Base-by-base conservation (phyloP, 2,797 vertebrate genomes). In the Sebastes vulpes region DNA sequence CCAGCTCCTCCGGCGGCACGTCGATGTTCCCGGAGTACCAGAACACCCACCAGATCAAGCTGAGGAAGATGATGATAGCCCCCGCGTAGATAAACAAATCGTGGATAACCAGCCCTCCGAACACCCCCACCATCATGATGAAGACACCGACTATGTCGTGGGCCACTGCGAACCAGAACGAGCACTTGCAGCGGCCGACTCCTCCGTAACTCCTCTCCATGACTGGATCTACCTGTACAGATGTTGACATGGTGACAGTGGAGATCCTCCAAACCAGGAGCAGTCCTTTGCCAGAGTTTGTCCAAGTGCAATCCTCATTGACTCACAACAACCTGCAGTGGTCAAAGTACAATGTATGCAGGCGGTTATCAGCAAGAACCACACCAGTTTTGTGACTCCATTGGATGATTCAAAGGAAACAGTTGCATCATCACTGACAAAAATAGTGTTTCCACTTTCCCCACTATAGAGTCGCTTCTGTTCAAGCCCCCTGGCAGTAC, bases 11-110 rank as follows among this genome's bases (percentile, higher is more conserved):
- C 0, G 88, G 93, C 0, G 96, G 96, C 72, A 98, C 96, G n/a
- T 98, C 97, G 23, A 98, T 96, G 95, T 99, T 99, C 54, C 97
- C 97, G 0, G 96, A 95, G 95, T 97, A 98, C 98, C 98, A 99
- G 94, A 98, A 98, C 72, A 99, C 95, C 98, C 98, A 99, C 97
- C 98, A 98, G 84, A 99, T 95, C 48, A 99, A 95, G 91, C 98
- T 98, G 86, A 98, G 81, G 93, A 99, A 98, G 91, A 98, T 96
- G 83, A 97, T 81, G 77, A 98, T 96, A 56, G 97, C 95, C 7
- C 98, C 98, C 11, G 88, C 92, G 48, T 98, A 99, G 81, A 99
- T 95, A 38, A 98, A 95, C 84, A 98, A 80, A 84, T 99, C 98
- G 18, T 97, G 96, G 87, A 97, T 95, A 12, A 89, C 89, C 11